These are phyloP conservation scores for Micrastur ruficollis DNA, from an alignment of 2,797 vertebrate genomes.

Conservation along the genomic window DNA sequence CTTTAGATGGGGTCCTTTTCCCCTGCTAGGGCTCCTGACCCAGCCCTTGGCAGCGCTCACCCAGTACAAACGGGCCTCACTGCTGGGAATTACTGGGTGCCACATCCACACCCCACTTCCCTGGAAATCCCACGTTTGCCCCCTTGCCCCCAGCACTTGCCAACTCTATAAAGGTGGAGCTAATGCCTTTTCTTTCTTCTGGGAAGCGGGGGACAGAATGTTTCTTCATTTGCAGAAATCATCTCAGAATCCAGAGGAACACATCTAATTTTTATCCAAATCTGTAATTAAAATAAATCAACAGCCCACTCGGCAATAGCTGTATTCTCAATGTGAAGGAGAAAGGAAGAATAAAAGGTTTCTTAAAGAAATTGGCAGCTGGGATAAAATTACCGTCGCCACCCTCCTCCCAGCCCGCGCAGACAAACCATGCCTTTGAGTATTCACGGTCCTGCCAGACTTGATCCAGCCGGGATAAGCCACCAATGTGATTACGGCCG, in stretches of 20 bases:
- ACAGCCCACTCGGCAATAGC: not conserved
- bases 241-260: not conserved
- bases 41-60: not conserved
- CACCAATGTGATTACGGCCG: not conserved
- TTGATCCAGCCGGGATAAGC: not conserved
- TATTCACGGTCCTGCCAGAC: not conserved
- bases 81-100: not conserved
- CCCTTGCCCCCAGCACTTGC: not conserved
- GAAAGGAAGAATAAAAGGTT: not conserved
- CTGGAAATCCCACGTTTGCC: fast-evolving
- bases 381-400: not conserved
- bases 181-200: not conserved
- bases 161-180: not conserved
- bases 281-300: not conserved
- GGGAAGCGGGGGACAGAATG: fast-evolving
- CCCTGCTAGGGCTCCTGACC: not conserved
- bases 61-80: not conserved
- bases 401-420: not conserved
- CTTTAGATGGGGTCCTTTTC: not conserved
- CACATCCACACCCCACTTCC: not conserved
- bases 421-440: constrained; percentile 7
- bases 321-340: not conserved
- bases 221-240: not conserved
- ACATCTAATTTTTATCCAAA: not conserved
- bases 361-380: not conserved